A percentile compares a stretch with the other conserved stretches of the same genome.
These are phyloP conservation scores for Sarcophaga rosellei DNA, from an alignment of 2,888 invertebrate species.

Conservation along the genomic window DNA sequence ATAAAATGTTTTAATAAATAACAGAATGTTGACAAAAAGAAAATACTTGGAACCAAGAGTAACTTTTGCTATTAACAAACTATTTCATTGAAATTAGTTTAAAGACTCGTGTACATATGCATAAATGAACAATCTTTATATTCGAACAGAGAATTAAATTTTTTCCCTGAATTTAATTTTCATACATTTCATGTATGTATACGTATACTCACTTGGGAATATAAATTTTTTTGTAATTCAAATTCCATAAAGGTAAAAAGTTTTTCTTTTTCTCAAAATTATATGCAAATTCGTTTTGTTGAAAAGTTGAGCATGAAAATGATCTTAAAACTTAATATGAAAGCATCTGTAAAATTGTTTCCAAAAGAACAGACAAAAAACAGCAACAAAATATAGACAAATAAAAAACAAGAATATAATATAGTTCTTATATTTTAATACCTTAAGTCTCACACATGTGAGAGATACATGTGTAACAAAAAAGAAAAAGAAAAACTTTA, in stretches of 20 bases:
- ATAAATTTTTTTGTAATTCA: not conserved
- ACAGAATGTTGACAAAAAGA: no score
- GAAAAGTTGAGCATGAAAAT: slow-evolving; percentile 30
- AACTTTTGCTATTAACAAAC: no score
- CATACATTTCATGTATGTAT: no score
- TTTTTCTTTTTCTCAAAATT: not conserved
- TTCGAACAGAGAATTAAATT: no score
- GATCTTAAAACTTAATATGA: slow-evolving; percentile 20
- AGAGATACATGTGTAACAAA: no score
- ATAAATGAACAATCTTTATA: no score
- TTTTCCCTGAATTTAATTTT: no score
- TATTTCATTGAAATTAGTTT: no score
- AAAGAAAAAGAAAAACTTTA: not conserved
- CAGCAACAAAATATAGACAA: not conserved
- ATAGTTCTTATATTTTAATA: not conserved
- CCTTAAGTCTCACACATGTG: not conserved
- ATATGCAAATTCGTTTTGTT: slow-evolving; percentile 11
- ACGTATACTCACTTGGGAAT: no score
- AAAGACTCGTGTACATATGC: no score
- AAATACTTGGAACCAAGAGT: no score
- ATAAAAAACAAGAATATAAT: not conserved
- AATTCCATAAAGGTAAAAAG: not conserved
- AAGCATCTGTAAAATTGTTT: slow-evolving; percentile 30
- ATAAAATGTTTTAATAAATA: no score
- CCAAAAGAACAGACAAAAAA: not conserved